Evolutionary conservation across 1,140 invertebrate genomes (phyloP).

Genomic region (Meloidogyne hapla): DNA sequence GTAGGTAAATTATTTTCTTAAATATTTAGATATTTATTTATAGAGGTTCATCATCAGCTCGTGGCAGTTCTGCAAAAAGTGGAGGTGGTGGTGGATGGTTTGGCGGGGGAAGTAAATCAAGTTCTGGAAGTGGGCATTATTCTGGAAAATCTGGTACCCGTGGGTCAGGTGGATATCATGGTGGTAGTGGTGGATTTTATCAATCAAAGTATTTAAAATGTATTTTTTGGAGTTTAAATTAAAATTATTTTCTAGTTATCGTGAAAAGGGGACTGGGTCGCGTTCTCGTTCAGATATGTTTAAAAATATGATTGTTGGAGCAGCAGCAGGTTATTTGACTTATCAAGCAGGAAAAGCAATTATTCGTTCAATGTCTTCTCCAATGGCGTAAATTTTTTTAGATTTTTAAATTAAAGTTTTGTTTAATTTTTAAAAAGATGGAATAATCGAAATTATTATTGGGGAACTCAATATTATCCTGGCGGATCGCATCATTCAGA

Average conservation of each 20-base stretch:
- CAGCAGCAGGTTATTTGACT: constrained; percentile 61
- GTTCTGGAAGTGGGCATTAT: constrained; percentile 21
- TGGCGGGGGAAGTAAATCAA: constrained; percentile 23
- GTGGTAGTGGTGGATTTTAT: constrained; percentile 13
- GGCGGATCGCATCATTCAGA: constrained; percentile 28
- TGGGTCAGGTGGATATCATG: constrained; percentile 25
- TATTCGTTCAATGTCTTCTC: constrained; percentile 50
- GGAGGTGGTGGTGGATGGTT: constrained; percentile 14
- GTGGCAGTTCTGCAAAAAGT: constrained; percentile 19
- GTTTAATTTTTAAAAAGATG: constrained; percentile 43
- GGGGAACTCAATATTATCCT: constrained; percentile 52
- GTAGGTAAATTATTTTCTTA: constrained; percentile 7
- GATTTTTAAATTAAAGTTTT: constrained; percentile 26
- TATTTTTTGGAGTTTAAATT: background rate
- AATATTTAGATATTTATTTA: background rate
- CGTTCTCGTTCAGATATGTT: constrained; percentile 54
- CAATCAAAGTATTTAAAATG: constrained; percentile 3
- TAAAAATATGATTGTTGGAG: constrained; percentile 62
- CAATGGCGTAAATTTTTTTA: constrained; percentile 59
- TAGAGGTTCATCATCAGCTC: constrained; percentile 24
- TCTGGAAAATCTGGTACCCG: constrained; percentile 16
- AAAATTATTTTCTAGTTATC: constrained; percentile 32
- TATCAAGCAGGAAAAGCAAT: constrained; percentile 62
- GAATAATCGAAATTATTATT: constrained; percentile 58
- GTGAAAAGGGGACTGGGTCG: constrained; percentile 54